These are phyloP conservation scores for Corythornis vintsioides DNA, from an alignment of 2,113 vertebrate genomes.

Conservation along the genomic window DNA sequence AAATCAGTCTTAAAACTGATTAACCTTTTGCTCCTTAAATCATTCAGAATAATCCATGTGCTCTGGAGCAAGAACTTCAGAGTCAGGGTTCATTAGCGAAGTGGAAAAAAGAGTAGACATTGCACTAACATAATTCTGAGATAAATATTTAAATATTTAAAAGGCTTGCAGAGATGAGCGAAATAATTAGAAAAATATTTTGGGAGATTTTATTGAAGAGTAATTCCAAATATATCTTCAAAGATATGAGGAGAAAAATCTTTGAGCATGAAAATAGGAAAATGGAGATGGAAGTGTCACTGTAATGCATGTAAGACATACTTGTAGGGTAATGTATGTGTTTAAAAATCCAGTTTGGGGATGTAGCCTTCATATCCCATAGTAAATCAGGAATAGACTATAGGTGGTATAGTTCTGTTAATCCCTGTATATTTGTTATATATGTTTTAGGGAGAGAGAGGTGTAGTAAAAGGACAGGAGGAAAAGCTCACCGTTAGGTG, in stretches of 20 bases:
- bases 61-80: neutral
- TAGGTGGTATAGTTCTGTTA: neutral
- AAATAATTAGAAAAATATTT: neutral
- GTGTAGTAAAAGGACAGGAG: neutral
- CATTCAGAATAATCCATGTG: neutral
- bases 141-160: neutral
- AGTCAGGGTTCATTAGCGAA: neutral
- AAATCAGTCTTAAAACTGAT: neutral
- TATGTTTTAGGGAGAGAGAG: neutral
- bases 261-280: neutral
- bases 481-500: rapidly evolving
- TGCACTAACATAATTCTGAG: neutral
- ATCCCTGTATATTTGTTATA: neutral
- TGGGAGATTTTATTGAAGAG: neutral
- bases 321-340: neutral
- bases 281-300: neutral
- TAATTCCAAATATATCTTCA: neutral
- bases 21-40: neutral
- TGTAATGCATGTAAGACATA: neutral
- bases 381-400: neutral
- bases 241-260: neutral
- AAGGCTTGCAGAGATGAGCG: neutral
- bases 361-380: neutral
- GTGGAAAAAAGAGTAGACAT: neutral
- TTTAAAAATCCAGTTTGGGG: neutral